These are phyloP conservation scores for Archivesica marissinica DNA, from an alignment of 1,140 invertebrate species.

Conservation along the genomic window DNA sequence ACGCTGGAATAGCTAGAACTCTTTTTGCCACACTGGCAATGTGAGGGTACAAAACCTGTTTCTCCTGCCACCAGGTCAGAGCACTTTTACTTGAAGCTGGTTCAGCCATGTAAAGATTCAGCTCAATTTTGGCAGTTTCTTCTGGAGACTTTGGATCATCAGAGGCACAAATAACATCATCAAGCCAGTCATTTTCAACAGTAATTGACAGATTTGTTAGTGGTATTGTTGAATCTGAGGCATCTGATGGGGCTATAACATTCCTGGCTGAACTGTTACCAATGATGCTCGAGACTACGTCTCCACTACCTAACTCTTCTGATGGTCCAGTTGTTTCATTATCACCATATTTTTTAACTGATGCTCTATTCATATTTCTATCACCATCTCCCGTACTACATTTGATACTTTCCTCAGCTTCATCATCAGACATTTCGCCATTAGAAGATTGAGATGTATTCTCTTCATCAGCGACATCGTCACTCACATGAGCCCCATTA, in stretches of 20 bases:
- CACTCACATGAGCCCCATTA: slow-evolving; percentile 34
- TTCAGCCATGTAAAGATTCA: slow-evolving; percentile 58
- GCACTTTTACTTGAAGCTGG: slow-evolving; percentile 34
- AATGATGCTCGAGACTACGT: not conserved
- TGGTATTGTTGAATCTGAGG: not conserved
- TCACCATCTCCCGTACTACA: not conserved
- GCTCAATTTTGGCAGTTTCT: slow-evolving; percentile 48
- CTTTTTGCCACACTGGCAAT: slow-evolving; percentile 31
- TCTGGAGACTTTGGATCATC: slow-evolving; percentile 49
- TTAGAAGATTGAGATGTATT: not conserved
- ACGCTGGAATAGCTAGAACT: slow-evolving; percentile 48
- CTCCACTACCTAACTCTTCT: not conserved
- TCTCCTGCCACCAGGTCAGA: slow-evolving; percentile 56
- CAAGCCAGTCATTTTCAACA: slow-evolving; percentile 59
- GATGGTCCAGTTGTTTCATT: not conserved
- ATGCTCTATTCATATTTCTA: not conserved
- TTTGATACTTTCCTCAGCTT: not conserved
- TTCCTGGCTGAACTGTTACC: not conserved
- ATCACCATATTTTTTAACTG: not conserved
- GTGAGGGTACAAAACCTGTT: slow-evolving; percentile 26
- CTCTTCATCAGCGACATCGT: slow-evolving; percentile 7
- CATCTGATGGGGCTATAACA: not conserved
- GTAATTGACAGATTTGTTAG: slow-evolving; percentile 34
- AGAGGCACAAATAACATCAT: slow-evolving; percentile 50
- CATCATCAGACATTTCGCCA: not conserved